Conservation (phyloP, 2,888 invertebrate genomes). For the Embidobia sp. region DNA sequence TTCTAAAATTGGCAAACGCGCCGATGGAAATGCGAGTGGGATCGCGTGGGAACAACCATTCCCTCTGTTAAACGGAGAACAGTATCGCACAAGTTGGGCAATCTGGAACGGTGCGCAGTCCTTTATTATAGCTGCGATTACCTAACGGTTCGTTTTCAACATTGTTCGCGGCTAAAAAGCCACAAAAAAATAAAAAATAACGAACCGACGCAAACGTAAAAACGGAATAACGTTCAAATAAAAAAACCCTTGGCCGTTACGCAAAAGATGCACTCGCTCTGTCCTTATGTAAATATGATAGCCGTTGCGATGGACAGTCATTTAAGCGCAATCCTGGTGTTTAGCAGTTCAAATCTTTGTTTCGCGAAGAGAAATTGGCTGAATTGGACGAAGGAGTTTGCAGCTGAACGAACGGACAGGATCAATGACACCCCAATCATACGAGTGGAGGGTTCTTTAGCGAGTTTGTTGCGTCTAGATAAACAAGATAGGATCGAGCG, state of each 20-base stretch:
- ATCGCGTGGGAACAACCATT: slow-evolving; percentile 44
- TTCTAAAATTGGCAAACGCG: slow-evolving; percentile 45
- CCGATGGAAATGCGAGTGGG: slow-evolving; percentile 32
- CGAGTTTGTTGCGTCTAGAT: slow-evolving; percentile 9
- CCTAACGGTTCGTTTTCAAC: slow-evolving; percentile 6
- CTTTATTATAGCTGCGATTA: slow-evolving; percentile 28
- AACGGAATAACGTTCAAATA: not conserved
- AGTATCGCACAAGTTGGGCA: slow-evolving; percentile 25
- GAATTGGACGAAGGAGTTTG: slow-evolving; percentile 11
- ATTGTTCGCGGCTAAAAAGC: not conserved
- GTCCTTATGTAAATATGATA: slow-evolving; percentile 15
- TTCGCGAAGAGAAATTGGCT: slow-evolving; percentile 1
- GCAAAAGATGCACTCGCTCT: too few relatives aligned
- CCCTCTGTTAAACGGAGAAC: slow-evolving; percentile 30
- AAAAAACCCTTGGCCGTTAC: not conserved
- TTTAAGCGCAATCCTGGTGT: not conserved
- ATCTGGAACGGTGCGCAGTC: slow-evolving; percentile 20
- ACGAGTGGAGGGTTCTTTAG: slow-evolving; percentile 14
- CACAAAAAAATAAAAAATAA: not conserved
- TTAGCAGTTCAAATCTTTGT: slow-evolving; percentile 5
- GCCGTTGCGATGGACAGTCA: not conserved
- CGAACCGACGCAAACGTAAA: not conserved
- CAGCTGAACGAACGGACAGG: slow-evolving; percentile 2
- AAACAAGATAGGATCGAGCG: slow-evolving; percentile 24
- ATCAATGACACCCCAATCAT: slow-evolving; percentile 41